These are phyloP conservation scores for Caenorhabditis sulstoni DNA, from an alignment of 2,888 invertebrate genomes.

Conservation along the genomic window DNA sequence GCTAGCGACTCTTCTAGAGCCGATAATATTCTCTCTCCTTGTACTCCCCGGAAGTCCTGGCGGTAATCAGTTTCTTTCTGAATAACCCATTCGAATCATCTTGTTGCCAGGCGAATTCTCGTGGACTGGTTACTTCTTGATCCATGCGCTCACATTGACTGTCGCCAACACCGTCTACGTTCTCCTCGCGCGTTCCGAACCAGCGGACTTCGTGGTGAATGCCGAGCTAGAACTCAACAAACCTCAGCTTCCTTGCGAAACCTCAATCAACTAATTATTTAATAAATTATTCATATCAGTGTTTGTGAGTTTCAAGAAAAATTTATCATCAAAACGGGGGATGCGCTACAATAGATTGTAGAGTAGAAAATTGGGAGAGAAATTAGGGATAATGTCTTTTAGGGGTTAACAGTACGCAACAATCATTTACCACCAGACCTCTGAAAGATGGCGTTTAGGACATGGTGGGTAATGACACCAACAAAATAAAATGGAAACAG, in stretches of 20 bases:
- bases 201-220: conserved; percentile 53
- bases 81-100: conserved; percentile 2
- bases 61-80: conserved; percentile 10
- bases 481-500: conserved; percentile 40
- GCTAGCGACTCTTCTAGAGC: conserved; percentile 63
- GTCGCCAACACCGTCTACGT: conserved; percentile 53
- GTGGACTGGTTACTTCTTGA: conserved; percentile 54
- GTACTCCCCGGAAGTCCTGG: conserved; percentile 43
- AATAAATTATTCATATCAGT: conserved; percentile 62
- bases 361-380: conserved; percentile 13
- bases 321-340: conserved; percentile 36
- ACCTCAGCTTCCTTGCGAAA: conserved; percentile 54
- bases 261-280: conserved; percentile 49
- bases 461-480: conserved; percentile 29
- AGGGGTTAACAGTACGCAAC: conserved; percentile 26
- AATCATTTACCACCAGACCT: conserved; percentile 18
- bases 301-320: conserved; percentile 28
- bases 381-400: background rate
- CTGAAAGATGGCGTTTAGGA: background rate
- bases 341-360: conserved; percentile 53
- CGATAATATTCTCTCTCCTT: conserved; percentile 58
- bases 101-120: conserved; percentile 55
- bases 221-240: conserved; percentile 54
- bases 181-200: conserved; percentile 51
- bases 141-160: conserved; percentile 53